Percentiles rank a stretch among this genome's conserved stretches.
These are phyloP conservation scores for Dioctria rufipes DNA, from an alignment of 2,888 invertebrate species.

Conservation along the genomic window DNA sequence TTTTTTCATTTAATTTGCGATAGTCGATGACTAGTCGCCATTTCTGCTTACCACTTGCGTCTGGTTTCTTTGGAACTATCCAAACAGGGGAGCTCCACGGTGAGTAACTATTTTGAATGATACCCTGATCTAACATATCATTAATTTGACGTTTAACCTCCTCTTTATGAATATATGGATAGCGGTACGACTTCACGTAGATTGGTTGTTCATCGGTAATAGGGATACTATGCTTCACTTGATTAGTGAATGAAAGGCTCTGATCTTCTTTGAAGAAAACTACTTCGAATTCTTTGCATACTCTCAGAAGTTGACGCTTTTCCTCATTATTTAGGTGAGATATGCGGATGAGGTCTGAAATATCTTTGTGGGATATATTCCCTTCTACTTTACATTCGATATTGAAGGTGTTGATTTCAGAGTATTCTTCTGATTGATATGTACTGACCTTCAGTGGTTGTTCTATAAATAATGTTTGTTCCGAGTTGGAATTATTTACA, in stretches of 20 bases:
- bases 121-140: slow-evolving; percentile 30
- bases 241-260: slow-evolving; percentile 2
- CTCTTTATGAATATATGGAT: slow-evolving; percentile 14
- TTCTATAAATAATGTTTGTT: slow-evolving; percentile 12
- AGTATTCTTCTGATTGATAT: background rate
- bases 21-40: slow-evolving; percentile 67
- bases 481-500: slow-evolving; percentile 8
- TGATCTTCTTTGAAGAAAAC: slow-evolving; percentile 23
- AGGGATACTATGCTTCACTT: slow-evolving; percentile 17
- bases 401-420: background rate
- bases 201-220: slow-evolving; percentile 24
- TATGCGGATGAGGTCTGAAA: background rate
- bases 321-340: slow-evolving; percentile 6
- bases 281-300: slow-evolving; percentile 24
- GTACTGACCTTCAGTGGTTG: slow-evolving; percentile 4
- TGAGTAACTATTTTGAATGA: slow-evolving; percentile 33
- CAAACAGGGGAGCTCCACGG: slow-evolving; percentile 37
- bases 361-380: background rate
- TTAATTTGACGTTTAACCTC: slow-evolving; percentile 6
- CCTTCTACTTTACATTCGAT: background rate
- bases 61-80: slow-evolving; percentile 39
- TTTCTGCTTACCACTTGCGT: slow-evolving; percentile 59
- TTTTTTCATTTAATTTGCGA: slow-evolving; percentile 66
- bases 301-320: background rate
- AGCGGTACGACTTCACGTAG: slow-evolving; percentile 25